Evolutionary conservation across 1,140 invertebrate genomes (phyloP).

Genomic region (Formica exsecta): DNA sequence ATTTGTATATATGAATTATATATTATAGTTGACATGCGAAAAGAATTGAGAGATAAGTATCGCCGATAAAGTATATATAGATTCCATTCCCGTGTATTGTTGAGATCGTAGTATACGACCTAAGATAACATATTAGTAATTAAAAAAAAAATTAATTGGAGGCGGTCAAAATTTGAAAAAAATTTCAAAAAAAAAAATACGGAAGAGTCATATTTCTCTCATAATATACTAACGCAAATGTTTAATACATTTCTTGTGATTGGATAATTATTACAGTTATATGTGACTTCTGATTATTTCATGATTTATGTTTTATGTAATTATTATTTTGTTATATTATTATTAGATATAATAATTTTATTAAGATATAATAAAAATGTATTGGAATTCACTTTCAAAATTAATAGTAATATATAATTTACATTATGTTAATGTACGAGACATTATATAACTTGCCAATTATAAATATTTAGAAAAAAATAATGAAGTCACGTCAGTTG

Average conservation of each 20-base stretch:
- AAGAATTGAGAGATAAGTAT: slow-evolving; percentile 8
- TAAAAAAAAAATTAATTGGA: background rate
- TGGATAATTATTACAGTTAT: background rate
- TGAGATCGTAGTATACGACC: background rate
- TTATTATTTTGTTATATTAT: background rate
- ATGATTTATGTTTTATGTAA: background rate
- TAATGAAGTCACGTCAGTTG: background rate
- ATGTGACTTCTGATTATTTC: background rate
- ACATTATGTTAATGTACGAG: no score
- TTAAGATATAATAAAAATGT: no score
- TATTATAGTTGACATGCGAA: background rate
- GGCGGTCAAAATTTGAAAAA: background rate
- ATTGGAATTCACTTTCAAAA: no score
- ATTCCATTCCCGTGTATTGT: slow-evolving; percentile 1
- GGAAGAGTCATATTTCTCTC: background rate
- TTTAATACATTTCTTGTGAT: background rate
- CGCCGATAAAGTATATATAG: background rate
- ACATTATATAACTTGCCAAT: background rate
- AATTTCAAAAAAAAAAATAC: no score
- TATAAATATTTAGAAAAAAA: background rate
- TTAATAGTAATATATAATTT: no score
- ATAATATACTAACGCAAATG: background rate
- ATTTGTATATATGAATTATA: slow-evolving; percentile 13
- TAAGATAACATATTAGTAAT: background rate
- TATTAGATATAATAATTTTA: no score